Evolutionary conservation across 2,888 invertebrate species (phyloP).

Genomic region (Dicyrtoma fusca): DNA sequence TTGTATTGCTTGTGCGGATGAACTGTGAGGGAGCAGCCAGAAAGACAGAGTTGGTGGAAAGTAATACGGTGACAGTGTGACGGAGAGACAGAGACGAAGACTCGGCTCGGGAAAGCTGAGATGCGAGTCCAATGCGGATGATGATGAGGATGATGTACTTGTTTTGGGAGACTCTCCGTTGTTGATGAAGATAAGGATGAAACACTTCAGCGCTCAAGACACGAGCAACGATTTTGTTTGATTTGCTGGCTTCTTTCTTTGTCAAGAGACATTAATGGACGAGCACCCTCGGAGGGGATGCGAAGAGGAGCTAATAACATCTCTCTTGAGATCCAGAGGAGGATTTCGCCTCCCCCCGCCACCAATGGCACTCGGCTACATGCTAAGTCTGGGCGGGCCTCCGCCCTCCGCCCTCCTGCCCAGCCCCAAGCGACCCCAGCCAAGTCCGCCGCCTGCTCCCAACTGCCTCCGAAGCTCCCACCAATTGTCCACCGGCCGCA

Average conservation of each 20-base stretch:
- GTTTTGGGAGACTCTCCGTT: conserved; percentile 10
- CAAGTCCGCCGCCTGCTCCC: conserved; percentile 15
- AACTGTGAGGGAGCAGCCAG: too few species aligned
- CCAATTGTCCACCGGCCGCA: neutral
- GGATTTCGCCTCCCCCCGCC: conserved; percentile 52
- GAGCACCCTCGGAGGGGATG: conserved; percentile 56
- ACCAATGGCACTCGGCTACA: conserved; percentile 52
- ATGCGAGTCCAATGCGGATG: neutral
- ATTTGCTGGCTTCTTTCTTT: conserved; percentile 57
- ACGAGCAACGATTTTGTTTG: conserved; percentile 56
- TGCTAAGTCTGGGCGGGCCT: conserved; percentile 51
- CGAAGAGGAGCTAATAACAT: conserved; percentile 57
- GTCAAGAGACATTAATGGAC: conserved; percentile 57
- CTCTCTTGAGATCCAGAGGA: conserved; percentile 57
- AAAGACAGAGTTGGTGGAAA: too few species aligned
- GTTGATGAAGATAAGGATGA: conserved; percentile 37
- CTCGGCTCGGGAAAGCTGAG: conserved; percentile 1
- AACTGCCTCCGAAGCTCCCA: neutral
- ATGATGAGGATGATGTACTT: conserved; percentile 16
- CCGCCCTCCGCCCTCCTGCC: conserved; percentile 37
- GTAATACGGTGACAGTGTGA: too few species aligned
- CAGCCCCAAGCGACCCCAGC: conserved; percentile 46
- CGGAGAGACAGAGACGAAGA: neutral
- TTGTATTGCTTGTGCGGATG: too few species aligned
- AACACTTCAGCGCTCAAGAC: conserved; percentile 46